phyloP scores from a whole-genome alignment of 2,888 invertebrate genomes.

The Atrina japonica region DNA sequence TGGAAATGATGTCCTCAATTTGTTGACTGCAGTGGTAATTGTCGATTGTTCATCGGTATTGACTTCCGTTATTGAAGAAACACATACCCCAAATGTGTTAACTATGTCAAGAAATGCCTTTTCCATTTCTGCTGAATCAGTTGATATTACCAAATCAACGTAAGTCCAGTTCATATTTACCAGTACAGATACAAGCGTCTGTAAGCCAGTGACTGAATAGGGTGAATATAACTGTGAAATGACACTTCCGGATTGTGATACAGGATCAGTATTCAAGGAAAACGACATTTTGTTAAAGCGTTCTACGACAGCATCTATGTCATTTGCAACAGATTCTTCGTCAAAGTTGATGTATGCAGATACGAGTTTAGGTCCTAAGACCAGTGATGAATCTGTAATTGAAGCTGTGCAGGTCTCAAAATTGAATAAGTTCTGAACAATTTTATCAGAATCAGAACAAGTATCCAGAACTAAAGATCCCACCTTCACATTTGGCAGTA shows the following conservation, averaged over 20 bases:
- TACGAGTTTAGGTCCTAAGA: conserved; percentile 46
- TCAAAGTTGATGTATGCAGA: conserved; percentile 54
- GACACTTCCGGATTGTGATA: not conserved
- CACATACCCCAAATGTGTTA: conserved; percentile 53
- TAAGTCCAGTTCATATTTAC: conserved; percentile 56
- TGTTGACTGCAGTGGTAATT: not conserved
- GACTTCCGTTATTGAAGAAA: conserved; percentile 33
- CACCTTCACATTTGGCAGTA: conserved; percentile 56
- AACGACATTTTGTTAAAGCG: conserved; percentile 43
- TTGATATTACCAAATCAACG: conserved; percentile 57
- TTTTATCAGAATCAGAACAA: conserved; percentile 56
- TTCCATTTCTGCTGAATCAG: conserved; percentile 18
- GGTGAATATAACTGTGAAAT: conserved; percentile 13
- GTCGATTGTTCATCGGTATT: not conserved
- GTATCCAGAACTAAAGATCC: conserved; percentile 67
- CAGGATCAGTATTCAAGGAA: conserved; percentile 10
- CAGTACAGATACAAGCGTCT: conserved; percentile 53
- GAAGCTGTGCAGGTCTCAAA: conserved; percentile 63
- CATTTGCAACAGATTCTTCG: not conserved
- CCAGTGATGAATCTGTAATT: conserved; percentile 33
- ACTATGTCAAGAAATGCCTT: conserved; percentile 47
- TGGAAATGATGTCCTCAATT: not conserved
- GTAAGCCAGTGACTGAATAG: conserved; percentile 10
- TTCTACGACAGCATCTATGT: conserved; percentile 10
- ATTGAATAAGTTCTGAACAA: conserved; percentile 56